Percentiles rank a stretch among this genome's conserved stretches.
Conservation (phyloP, 2,888 invertebrate species). For the Drosophila sordidula region DNA sequence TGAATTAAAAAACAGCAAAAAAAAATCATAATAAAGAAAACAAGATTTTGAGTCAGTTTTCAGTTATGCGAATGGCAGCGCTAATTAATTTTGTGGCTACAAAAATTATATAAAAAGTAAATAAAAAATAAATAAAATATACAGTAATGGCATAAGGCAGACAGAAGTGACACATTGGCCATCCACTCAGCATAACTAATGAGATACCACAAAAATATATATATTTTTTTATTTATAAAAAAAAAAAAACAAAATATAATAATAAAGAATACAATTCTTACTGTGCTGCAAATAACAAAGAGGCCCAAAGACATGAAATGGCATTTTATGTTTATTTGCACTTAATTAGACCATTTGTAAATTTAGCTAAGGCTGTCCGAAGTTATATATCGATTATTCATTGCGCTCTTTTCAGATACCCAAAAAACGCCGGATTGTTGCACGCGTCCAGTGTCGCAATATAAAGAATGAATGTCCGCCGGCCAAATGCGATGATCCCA, state of each 20-base stretch:
- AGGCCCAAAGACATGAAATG: neutral
- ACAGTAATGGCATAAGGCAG: conserved; percentile 59
- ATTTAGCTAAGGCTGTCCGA: no score
- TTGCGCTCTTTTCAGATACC: conserved; percentile 88
- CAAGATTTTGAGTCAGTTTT: conserved; percentile 42
- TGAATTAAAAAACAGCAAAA: conserved; percentile 7
- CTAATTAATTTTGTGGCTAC: conserved; percentile 70
- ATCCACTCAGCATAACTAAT: conserved; percentile 64
- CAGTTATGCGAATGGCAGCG: conserved; percentile 60
- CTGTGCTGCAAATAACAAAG: neutral
- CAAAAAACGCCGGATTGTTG: conserved; percentile 94
- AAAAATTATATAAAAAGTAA: conserved; percentile 64
- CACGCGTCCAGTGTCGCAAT: conserved; percentile 95
- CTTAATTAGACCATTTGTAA: neutral
- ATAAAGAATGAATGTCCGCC: conserved; percentile 97
- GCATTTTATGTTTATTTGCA: neutral
- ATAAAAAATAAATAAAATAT: conserved; percentile 70
- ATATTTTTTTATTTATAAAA: neutral
- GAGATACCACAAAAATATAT: conserved; percentile 28
- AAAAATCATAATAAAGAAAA: conserved; percentile 25
- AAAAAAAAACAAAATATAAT: conserved; percentile 2
- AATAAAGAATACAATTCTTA: neutral
- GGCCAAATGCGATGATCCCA: conserved; percentile 93
- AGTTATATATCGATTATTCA: neutral
- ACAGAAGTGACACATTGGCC: conserved; percentile 66